Base-by-base conservation (phyloP, 2,797 vertebrate genomes). In the Distichodus sexfasciatus region DNA sequence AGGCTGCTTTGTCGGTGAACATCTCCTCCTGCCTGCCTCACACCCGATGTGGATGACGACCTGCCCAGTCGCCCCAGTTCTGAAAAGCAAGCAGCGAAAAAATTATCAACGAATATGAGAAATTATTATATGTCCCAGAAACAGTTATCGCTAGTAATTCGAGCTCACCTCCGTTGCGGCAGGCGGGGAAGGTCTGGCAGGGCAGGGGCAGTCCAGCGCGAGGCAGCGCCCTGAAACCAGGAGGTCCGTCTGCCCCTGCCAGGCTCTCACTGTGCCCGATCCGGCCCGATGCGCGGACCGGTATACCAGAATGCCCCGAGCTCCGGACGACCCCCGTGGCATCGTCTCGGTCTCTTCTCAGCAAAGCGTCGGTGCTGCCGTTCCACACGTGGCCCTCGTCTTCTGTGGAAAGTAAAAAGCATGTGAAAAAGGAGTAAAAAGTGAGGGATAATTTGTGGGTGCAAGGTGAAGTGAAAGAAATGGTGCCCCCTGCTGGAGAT, bases 121-220 rank as follows among this genome's bases (percentile, higher is more conserved):
- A 4, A 4, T 33, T 33, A 33, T 33, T 4, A 4, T 9, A 33
- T 9, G 9, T 4, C 31, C 4, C 9, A 4, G 31, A 33, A 33
- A 33, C 31, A 33, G 31, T n/a, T n/a, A n/a, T n/a, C n/a, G n/a
- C n/a, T 43, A 46, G 6, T 19, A 33, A 46, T 54, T 6, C 43
- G 17, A 31, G 58, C 62, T 77, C 83, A 95, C 94, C 94, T 93
- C 93, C 92, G 3, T 94, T 96, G 33, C 94, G 92, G 86, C 94
- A 96, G 76, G 94, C 92, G 0, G 95, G 95, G 70, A 96, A 95
- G 9, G 94, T 94, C 84, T 96, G 95, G 83, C 94, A 97, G 71
- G 95, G 95, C 57, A 94, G 79, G 23, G 94, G 94, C 54, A 94
- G 84, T 19, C 91, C 92, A 0, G 88, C 87, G 69, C 94, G 90